Base-by-base conservation (phyloP, 1,140 invertebrate species). In the Temnothorax longispinosus region DNA sequence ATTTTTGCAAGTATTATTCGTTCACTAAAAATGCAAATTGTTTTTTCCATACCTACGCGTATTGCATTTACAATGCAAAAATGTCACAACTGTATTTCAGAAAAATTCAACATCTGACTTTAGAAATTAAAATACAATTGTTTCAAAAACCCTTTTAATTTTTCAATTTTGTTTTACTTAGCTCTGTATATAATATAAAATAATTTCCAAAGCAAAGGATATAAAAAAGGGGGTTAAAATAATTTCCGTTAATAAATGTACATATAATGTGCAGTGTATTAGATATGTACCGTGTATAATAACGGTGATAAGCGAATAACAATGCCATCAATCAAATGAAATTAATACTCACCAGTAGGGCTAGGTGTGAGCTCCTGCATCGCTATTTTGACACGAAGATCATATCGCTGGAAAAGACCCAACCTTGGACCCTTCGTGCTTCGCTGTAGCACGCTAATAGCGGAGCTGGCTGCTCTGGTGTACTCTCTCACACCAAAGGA, bases 321-420 rank as follows among this genome's bases (percentile, higher is more conserved):
- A 38, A 38, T 27, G 27, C 3, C 4, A 52, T 80, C 18, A 18
- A 47, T 44, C 21, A 72, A 35, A 6, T 47, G 2, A 38, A 54
- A 84, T 35, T 41, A 60, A 81, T 65, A 96, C 96, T 97, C 94
- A 98, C 97, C 97, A 94, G 96, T 98, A 67, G 98, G 97, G 95
- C 97, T 98, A 52, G 97, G 97, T 74, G 97, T 97, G 85, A 98
- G 95, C 90, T 96, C 96, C 91, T 97, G 96, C 96, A 97, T 97
- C 80, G 96, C 96, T 91, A 97, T 96, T 89, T 96, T 96, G 87
- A 97, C 96, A 89, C 97, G 96, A 81, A 97, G 96, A 90, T 97
- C 97, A 94, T 97, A 97, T 89, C 96, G 95, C 91, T 97, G 96
- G 93, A 97, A 97, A 80, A 97, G 95, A 91, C 96, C 96, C 56